A percentile compares a stretch with the other conserved stretches of the same genome.
These are phyloP conservation scores for Aphis gossypii DNA, from an alignment of 1,140 invertebrate species.

Conservation along the genomic window DNA sequence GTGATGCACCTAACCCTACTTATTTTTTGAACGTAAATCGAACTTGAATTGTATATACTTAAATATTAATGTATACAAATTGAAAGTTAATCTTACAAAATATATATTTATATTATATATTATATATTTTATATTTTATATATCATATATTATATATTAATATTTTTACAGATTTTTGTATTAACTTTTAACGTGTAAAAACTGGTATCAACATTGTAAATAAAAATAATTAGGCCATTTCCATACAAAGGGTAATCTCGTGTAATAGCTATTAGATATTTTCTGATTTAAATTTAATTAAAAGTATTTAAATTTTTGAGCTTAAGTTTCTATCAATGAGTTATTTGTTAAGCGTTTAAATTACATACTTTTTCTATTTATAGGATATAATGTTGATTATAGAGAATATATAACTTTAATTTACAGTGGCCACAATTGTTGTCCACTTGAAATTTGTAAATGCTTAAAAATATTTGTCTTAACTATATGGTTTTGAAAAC, in stretches of 20 bases:
- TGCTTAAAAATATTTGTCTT: slow-evolving; percentile 17
- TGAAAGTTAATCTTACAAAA: background rate
- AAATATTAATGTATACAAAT: slow-evolving; percentile 14
- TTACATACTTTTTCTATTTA: slow-evolving; percentile 9
- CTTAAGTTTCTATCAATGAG: background rate
- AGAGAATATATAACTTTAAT: slow-evolving; percentile 14
- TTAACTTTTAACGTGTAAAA: slow-evolving; percentile 29
- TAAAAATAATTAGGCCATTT: slow-evolving; percentile 35
- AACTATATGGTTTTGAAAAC: slow-evolving; percentile 15
- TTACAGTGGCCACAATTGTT: background rate
- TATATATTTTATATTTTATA: background rate
- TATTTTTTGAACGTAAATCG: slow-evolving; percentile 16
- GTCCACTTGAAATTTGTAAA: background rate
- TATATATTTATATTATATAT: background rate
- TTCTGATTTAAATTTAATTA: background rate
- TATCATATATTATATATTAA: slow-evolving; percentile 29
- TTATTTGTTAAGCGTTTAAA: slow-evolving; percentile 37
- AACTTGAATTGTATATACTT: background rate
- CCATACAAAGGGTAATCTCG: slow-evolving; percentile 42
- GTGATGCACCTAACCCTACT: background rate
- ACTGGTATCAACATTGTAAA: slow-evolving; percentile 35
- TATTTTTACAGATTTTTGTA: slow-evolving; percentile 46
- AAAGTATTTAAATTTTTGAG: slow-evolving; percentile 27
- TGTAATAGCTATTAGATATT: background rate
- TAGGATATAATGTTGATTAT: slow-evolving; percentile 9